These are phyloP conservation scores for Salvelinus sp. DNA, from an alignment of 2,113 vertebrate genomes.

Conservation along the genomic window DNA sequence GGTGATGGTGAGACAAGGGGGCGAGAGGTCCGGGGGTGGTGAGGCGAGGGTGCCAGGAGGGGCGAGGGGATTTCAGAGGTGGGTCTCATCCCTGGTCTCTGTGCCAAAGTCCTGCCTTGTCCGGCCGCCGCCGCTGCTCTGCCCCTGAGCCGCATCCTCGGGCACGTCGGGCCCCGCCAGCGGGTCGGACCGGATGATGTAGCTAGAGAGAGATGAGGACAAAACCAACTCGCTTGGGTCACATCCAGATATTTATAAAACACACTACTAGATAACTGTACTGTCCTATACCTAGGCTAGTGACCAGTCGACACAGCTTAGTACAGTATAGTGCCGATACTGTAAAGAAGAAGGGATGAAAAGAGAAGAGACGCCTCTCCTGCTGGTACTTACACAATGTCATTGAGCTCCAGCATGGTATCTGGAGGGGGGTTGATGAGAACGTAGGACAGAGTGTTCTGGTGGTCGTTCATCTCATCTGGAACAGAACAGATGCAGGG, in stretches of 20 bases:
- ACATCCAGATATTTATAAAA: not conserved
- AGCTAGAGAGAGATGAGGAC: slow-evolving; percentile 68
- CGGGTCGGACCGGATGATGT: slow-evolving; percentile 92
- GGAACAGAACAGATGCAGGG: slow-evolving; percentile 44
- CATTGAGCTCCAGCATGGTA: slow-evolving; percentile 91
- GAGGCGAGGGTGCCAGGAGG: not conserved
- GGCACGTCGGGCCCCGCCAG: slow-evolving; percentile 82
- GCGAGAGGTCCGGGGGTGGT: not conserved
- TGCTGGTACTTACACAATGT: slow-evolving; percentile 86
- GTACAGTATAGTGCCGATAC: no score
- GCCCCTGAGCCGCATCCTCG: slow-evolving; percentile 70
- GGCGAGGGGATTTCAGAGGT: slow-evolving; percentile 61
- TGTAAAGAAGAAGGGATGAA: no score
- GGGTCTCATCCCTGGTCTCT: slow-evolving; percentile 86
- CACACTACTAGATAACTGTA: no score
- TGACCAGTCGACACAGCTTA: no score
- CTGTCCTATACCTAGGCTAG: no score
- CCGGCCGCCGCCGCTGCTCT: slow-evolving; percentile 65
- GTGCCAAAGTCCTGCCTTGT: slow-evolving; percentile 78
- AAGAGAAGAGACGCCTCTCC: no score
- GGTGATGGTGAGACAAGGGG: no score
- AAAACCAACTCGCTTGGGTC: not conserved
- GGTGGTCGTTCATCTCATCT: slow-evolving; percentile 98
- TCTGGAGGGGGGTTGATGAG: slow-evolving; percentile 95
- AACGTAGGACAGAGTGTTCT: slow-evolving; percentile 95